A percentile compares a stretch with the other conserved stretches of the same genome.
These are phyloP conservation scores for Aviceda leuphotes DNA, from an alignment of 2,797 vertebrate genomes.

Conservation along the genomic window DNA sequence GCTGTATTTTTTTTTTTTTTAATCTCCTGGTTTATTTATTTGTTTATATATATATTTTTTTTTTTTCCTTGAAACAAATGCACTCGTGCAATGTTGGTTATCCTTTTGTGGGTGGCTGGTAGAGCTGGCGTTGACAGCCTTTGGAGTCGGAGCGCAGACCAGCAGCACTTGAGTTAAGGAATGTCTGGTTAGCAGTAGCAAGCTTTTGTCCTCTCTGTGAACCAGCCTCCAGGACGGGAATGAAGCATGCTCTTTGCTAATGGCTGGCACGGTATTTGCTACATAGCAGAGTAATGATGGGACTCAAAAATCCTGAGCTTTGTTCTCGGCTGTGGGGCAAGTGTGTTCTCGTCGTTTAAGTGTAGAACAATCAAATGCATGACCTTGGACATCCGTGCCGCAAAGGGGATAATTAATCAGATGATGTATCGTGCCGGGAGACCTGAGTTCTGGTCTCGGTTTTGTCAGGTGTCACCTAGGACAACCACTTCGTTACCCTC, in stretches of 20 bases:
- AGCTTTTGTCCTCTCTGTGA: conserved; percentile 58
- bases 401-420: conserved; percentile 32
- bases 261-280: conserved; percentile 28
- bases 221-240: conserved; percentile 29
- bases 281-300: conserved; percentile 45
- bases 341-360: not conserved
- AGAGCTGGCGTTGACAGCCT: not conserved
- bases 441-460: not conserved
- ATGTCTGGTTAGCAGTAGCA: conserved; percentile 44
- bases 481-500: not conserved
- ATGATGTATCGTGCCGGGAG: not conserved
- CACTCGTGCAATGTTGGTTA: not conserved
- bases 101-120: not conserved
- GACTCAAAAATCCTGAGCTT: not conserved
- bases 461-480: conserved; percentile 10
- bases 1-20: not conserved
- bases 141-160: not conserved
- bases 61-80: not conserved
- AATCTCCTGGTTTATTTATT: not conserved
- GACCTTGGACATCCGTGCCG: not conserved
- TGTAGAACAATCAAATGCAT: conserved; percentile 7
- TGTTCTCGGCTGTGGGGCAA: conserved; percentile 1
- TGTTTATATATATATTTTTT: not conserved
- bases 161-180: conserved; percentile 47
- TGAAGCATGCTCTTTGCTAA: conserved; percentile 28